Evolutionary conservation across 2,113 vertebrate genomes (phyloP).

Genomic region (Calidris pugnax): DNA sequence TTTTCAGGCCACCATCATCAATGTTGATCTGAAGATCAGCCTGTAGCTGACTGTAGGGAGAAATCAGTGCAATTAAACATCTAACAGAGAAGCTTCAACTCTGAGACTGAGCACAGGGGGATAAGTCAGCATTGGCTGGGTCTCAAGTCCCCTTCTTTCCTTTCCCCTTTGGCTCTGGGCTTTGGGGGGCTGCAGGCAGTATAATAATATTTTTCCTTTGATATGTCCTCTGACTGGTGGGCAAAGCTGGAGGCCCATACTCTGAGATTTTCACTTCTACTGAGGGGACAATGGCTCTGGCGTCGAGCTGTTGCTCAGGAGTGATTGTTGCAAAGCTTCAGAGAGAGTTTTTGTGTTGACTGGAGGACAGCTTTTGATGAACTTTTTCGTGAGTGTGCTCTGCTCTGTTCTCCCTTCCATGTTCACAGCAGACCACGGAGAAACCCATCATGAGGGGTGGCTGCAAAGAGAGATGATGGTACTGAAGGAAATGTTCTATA

Average conservation of each 20-base stretch:
- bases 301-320: not conserved
- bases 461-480: not conserved
- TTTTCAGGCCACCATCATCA: not conserved
- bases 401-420: not conserved
- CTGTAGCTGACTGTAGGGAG: not conserved
- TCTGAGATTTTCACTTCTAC: not conserved
- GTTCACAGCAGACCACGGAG: rapidly evolving
- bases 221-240: not conserved
- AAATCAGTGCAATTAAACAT: not conserved
- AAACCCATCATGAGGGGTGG: not conserved
- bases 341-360: not conserved
- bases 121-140: not conserved
- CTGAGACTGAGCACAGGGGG: not conserved
- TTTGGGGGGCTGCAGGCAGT: not conserved
- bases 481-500: not conserved
- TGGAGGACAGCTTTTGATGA: not conserved
- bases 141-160: not conserved
- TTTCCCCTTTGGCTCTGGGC: not conserved
- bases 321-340: not conserved
- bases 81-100: not conserved
- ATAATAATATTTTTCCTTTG: not conserved
- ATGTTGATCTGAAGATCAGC: not conserved
- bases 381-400: not conserved
- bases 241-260: not conserved
- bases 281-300: not conserved